Percentiles rank a stretch among this genome's conserved stretches.
These are phyloP conservation scores for Atractosteus spatula DNA, from an alignment of 2,113 vertebrate genomes.

Conservation along the genomic window DNA sequence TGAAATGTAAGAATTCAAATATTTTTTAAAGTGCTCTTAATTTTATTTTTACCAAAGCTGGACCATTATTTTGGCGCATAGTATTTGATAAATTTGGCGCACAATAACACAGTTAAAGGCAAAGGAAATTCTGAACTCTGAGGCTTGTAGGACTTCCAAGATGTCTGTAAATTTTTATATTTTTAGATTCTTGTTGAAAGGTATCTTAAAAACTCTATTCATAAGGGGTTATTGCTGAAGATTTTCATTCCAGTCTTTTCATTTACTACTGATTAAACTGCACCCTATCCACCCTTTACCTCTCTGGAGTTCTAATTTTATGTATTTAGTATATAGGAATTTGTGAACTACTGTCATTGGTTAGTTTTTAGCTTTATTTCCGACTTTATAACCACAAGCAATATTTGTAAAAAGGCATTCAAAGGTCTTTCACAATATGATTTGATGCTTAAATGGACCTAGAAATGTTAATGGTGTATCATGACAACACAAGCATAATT, in stretches of 20 bases:
- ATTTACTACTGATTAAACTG: no score
- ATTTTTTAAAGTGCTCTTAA: conserved; percentile 12
- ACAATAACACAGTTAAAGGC: background rate
- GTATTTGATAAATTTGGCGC: conserved; percentile 19
- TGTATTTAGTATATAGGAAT: no score
- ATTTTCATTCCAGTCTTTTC: no score
- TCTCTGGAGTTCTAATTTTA: no score
- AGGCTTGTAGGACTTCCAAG: conserved; percentile 7
- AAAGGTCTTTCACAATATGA: conserved; percentile 1
- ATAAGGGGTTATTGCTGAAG: background rate
- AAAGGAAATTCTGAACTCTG: conserved; percentile 14
- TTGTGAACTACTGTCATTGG: no score
- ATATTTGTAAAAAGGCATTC: no score
- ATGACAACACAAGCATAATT: conserved; percentile 24
- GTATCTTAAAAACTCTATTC: background rate
- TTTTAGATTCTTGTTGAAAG: conserved; percentile 17
- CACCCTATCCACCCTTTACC: no score
- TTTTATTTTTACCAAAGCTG: conserved; percentile 5
- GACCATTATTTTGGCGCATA: conserved; percentile 12
- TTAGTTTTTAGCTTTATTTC: no score
- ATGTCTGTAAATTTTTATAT: conserved; percentile 11
- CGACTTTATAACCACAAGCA: no score
- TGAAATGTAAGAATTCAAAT: conserved; percentile 5
- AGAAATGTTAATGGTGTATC: conserved; percentile 23
- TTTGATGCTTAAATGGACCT: conserved; percentile 21